Base-by-base conservation (phyloP, 1,140 invertebrate species). In the Proales similis region DNA sequence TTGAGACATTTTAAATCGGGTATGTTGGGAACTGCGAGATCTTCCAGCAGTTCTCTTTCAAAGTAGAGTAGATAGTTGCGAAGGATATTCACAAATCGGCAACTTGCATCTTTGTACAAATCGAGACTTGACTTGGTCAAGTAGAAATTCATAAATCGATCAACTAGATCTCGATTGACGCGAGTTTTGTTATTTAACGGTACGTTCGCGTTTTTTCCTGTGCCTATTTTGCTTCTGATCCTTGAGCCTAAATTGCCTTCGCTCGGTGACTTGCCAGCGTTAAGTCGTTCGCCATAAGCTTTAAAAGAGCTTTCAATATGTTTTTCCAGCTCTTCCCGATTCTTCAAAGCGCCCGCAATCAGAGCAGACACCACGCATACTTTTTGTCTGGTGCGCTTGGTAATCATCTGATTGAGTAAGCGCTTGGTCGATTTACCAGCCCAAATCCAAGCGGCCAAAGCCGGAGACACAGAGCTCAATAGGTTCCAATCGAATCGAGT, bases 401-500 rank as follows among this genome's bases (percentile, higher is more conserved):
- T 17, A 17, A 57, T 42, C 2, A 57, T 24, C 24, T 57, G 24
- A 20, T 57, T 57, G 3, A 57, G 11, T 4, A 42, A 57, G 2
- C 19, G 7, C 9, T 42, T 57, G 20, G 26, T 30, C 3, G 39
- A 36, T 26, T 61, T 61, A 4, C 29, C 33, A 1, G 39, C 57
- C n/a, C 57, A 61, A 7, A 61, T n/a, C 61, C 61, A 63, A 26
- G 45, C 42, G 3, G 42, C 33, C 9, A 63, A 45, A 38, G 45
- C 30, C 4, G 61, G 43, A 1, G 61, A 47, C n/a, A 63, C 43
- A n/a, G 46, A 36, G 12, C 43, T 48, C 6, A 63, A 26, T 17
- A 63, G 30, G 42, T 63, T 63, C 61, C 61, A 63, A 26, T 63
- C 61, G 19, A 45, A 48, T 38, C 61, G 17, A 7, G 43, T 27